Evolutionary conservation across 2,888 invertebrate genomes (phyloP).

Genomic region (Lutraria lutraria): DNA sequence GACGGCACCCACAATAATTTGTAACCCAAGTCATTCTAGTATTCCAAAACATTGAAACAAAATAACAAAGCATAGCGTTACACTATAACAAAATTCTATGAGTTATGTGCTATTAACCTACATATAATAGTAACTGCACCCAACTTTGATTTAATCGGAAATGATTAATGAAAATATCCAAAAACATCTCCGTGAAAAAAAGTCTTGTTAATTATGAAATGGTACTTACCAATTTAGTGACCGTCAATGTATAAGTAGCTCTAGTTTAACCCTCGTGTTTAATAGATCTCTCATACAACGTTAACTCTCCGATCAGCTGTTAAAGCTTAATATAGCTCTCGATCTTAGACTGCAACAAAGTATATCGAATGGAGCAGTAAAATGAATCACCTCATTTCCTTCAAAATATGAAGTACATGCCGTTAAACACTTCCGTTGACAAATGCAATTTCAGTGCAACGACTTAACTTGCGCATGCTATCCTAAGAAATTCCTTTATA

Average conservation of each 20-base stretch:
- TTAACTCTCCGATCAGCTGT: conserved; percentile 18
- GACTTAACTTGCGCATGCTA: background rate
- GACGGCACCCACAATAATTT: background rate
- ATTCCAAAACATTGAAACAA: no score
- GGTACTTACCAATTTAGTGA: background rate
- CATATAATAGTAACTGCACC: no score
- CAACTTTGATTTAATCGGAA: no score
- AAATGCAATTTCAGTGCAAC: conserved; percentile 16
- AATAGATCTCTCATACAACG: background rate
- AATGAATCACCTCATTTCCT: background rate
- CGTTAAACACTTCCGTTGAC: background rate
- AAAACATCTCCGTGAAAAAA: no score
- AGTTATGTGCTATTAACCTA: no score
- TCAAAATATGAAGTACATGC: background rate
- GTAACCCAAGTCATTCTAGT: no score
- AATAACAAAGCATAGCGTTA: no score
- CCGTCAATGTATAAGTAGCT: background rate
- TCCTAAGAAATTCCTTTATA: background rate
- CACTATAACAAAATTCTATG: no score
- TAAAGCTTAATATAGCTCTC: conserved; percentile 22
- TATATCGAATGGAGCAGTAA: background rate
- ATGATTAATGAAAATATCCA: no score
- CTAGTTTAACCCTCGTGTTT: background rate
- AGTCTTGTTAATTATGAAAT: background rate
- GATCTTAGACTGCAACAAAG: background rate